Evolutionary conservation across 2,888 invertebrate genomes (phyloP).

Genomic region (Chrysolina haemoptera): DNA sequence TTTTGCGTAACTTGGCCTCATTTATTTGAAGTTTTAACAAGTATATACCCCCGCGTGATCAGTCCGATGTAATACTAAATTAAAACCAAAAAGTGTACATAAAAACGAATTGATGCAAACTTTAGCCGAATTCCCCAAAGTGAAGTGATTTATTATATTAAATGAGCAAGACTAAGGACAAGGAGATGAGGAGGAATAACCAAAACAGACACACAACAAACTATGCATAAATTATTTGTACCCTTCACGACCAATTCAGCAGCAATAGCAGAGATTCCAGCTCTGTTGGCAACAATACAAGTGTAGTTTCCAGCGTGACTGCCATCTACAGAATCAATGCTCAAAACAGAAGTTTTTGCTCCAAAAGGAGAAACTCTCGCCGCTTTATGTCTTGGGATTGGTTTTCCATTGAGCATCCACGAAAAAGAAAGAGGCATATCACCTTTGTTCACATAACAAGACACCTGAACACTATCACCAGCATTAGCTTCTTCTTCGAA

Average conservation of each 20-base stretch:
- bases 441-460: constrained; percentile 76
- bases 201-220: background rate
- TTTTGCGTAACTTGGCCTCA: constrained; percentile 78
- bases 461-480: constrained; percentile 78
- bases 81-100: too few species aligned
- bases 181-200: background rate
- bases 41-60: constrained; percentile 81
- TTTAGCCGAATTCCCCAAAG: background rate
- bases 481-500: constrained; percentile 78
- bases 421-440: constrained; percentile 80
- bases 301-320: constrained; percentile 74
- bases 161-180: background rate
- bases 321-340: constrained; percentile 73
- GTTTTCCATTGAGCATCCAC: constrained; percentile 81
- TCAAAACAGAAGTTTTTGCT: constrained; percentile 77
- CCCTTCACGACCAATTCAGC: constrained; percentile 73
- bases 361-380: constrained; percentile 75
- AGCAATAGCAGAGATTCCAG: constrained; percentile 71
- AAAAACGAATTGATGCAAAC: too few species aligned
- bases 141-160: background rate
- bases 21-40: constrained; percentile 78
- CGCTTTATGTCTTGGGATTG: constrained; percentile 72
- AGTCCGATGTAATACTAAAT: constrained; percentile 70
- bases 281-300: constrained; percentile 72
- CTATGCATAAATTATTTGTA: constrained; percentile 56